phyloP scores from a whole-genome alignment of 2,888 invertebrate species.

The Drosophila dives region DNA sequence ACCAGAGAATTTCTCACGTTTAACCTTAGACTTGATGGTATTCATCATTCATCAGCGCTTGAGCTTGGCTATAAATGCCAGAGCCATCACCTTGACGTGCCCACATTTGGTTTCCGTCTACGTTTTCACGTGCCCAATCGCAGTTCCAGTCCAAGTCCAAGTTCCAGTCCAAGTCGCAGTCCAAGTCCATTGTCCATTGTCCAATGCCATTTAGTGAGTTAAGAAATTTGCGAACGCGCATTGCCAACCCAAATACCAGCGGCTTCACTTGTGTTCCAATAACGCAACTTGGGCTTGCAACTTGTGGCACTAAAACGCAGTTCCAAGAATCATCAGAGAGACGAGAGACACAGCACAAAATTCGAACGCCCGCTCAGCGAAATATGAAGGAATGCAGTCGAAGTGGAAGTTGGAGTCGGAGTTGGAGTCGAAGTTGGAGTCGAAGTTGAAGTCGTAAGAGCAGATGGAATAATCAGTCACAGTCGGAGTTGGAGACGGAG shows the following conservation, averaged over 20 bases:
- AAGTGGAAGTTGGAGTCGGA: constrained; percentile 12
- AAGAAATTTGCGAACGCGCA: constrained; percentile 72
- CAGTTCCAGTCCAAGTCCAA: background rate
- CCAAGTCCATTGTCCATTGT: constrained; percentile 27
- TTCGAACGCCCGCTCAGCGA: constrained; percentile 56
- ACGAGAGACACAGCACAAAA: constrained; percentile 37
- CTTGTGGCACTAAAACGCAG: constrained; percentile 61
- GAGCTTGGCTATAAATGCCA: constrained; percentile 47
- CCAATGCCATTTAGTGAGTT: constrained; percentile 50
- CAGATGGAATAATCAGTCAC: constrained; percentile 37
- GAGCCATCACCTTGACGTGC: constrained; percentile 48
- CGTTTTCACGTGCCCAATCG: constrained; percentile 6
- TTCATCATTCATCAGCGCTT: constrained; percentile 1
- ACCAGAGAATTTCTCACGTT: constrained; percentile 43
- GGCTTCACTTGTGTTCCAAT: constrained; percentile 31
- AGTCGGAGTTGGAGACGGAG: constrained; percentile 16
- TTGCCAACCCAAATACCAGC: constrained; percentile 73
- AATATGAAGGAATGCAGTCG: constrained; percentile 75
- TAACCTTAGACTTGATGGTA: background rate
- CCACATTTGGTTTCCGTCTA: constrained; percentile 51
- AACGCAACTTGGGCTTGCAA: constrained; percentile 42
- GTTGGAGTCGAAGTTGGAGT: constrained; percentile 5
- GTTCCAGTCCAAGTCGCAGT: constrained; percentile 11
- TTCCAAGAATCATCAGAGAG: constrained; percentile 63
- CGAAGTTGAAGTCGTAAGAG: background rate